These are phyloP conservation scores for Tromatobia lineatoria DNA, from an alignment of 2,888 invertebrate species.

Conservation along the genomic window DNA sequence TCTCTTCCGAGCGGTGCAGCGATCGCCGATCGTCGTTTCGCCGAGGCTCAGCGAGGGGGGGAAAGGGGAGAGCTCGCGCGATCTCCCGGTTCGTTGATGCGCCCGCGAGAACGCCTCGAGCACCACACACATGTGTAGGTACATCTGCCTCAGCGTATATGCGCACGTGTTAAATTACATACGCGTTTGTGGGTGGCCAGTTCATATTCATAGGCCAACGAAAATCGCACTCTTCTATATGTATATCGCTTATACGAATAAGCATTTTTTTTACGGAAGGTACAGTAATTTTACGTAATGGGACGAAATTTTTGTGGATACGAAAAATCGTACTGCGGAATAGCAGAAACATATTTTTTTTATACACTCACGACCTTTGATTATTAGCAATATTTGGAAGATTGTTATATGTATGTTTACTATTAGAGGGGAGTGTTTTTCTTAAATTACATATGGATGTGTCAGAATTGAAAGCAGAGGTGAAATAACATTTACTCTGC, in stretches of 20 bases:
- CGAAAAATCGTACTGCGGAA: too few relatives aligned
- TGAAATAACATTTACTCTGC: too few relatives aligned
- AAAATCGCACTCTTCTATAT: neutral
- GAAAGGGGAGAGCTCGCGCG: slow-evolving; percentile 38
- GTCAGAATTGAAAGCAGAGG: too few relatives aligned
- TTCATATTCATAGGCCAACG: slow-evolving; percentile 26
- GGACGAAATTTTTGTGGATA: too few relatives aligned
- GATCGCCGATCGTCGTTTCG: slow-evolving; percentile 63
- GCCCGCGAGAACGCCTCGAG: slow-evolving; percentile 59
- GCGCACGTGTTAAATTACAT: slow-evolving; percentile 39
- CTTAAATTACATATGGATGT: too few relatives aligned
- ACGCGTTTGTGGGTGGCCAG: slow-evolving; percentile 26
- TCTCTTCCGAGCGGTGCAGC: slow-evolving; percentile 54
- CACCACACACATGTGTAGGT: slow-evolving; percentile 24
- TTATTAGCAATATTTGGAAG: too few relatives aligned
- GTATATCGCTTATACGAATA: neutral
- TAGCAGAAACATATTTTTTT: too few relatives aligned
- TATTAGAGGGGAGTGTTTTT: too few relatives aligned
- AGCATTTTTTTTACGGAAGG: neutral
- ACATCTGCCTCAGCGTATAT: slow-evolving; percentile 34
- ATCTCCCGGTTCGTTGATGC: slow-evolving; percentile 50
- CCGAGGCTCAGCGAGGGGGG: slow-evolving; percentile 59
- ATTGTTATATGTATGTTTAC: too few relatives aligned
- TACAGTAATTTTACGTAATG: neutral
- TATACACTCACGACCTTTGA: too few relatives aligned